A percentile compares a stretch with the other conserved stretches of the same genome.
Conservation (phyloP, 2,113 vertebrate genomes). For the Lepisosteus osseus region DNA sequence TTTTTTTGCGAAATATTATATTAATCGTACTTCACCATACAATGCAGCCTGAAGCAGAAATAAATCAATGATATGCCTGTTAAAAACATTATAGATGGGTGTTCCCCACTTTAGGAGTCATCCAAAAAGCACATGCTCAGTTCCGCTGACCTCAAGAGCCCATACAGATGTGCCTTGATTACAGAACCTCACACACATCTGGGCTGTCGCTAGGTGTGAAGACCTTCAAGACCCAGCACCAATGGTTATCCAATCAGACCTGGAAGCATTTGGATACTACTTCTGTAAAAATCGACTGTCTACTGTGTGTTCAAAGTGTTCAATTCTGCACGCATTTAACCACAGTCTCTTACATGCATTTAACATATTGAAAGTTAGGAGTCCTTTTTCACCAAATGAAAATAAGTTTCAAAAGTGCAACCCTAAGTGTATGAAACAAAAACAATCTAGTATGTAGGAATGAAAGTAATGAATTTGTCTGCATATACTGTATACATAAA, state of each 20-base stretch:
- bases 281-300: background rate
- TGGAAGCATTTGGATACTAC: too few species aligned
- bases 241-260: too few species aligned
- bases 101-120: background rate
- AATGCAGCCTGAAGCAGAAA: background rate
- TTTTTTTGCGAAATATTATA: background rate
- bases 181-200: background rate
- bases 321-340: conserved; percentile 20
- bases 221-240: too few species aligned
- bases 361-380: too few species aligned
- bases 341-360: background rate
- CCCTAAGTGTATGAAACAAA: too few species aligned
- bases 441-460: too few species aligned
- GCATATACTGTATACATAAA: too few species aligned
- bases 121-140: background rate
- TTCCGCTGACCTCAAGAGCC: background rate
- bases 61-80: background rate
- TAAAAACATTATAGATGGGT: background rate
- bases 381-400: too few species aligned
- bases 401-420: too few species aligned
- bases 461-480: too few species aligned
- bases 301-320: conserved; percentile 25
- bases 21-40: background rate
- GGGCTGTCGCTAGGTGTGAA: background rate
- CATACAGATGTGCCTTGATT: background rate